phyloP scores from a whole-genome alignment of 2,797 vertebrate species.

The Molossus molossus region DNA sequence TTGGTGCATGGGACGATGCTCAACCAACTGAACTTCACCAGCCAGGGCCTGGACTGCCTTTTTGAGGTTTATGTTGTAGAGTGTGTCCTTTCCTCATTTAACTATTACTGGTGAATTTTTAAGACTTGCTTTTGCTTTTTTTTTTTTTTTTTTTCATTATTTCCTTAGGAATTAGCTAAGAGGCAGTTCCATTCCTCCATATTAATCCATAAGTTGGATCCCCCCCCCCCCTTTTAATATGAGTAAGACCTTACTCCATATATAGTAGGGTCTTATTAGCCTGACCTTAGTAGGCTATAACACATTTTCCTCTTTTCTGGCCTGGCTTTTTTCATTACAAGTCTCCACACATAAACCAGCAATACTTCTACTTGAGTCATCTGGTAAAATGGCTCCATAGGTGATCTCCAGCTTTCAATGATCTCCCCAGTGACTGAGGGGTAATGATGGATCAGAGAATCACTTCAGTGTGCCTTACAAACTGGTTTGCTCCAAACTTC shows the following conservation, averaged over 20 bases:
- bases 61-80: neutral
- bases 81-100: neutral
- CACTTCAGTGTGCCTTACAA: neutral
- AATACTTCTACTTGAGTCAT: neutral
- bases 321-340: slow-evolving; percentile 46
- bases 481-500: neutral
- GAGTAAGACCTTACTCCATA: neutral
- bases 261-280: neutral
- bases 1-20: too few species aligned
- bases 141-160: neutral
- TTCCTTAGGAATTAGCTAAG: slow-evolving; percentile 34
- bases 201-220: slow-evolving; percentile 40
- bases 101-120: neutral
- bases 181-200: neutral
- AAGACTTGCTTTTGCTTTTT: neutral
- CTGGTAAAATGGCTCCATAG: neutral
- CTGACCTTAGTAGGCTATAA: neutral
- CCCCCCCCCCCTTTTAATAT: neutral
- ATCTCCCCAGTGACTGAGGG: neutral
- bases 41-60: neutral
- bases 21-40: too few species aligned
- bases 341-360: neutral
- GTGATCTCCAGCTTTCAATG: slow-evolving; percentile 34
- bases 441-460: neutral
- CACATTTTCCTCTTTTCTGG: slow-evolving; percentile 19